Conservation (phyloP, 2,797 vertebrate genomes). For the Rhabdomys pumilio region DNA sequence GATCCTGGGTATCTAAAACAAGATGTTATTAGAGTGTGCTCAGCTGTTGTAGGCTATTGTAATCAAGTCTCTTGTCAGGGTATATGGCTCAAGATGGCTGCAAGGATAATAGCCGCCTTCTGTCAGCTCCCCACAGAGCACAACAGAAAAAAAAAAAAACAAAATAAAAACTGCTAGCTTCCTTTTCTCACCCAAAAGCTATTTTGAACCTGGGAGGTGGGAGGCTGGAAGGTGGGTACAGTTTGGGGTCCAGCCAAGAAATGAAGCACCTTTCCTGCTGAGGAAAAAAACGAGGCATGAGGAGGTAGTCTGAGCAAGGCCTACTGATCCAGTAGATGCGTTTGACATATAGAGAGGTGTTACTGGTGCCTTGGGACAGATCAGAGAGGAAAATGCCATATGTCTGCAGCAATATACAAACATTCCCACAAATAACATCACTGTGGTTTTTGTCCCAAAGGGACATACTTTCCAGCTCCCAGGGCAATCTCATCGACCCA, state of each 20-base stretch:
- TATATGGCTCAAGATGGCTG: too few relatives aligned
- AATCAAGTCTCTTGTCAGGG: too few relatives aligned
- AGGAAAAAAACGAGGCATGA: background rate
- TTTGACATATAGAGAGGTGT: too few relatives aligned
- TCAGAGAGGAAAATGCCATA: background rate
- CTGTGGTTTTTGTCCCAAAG: background rate
- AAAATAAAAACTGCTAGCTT: background rate
- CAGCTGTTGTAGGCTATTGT: too few relatives aligned
- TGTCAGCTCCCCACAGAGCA: background rate
- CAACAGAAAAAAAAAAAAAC: background rate
- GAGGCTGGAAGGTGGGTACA: background rate
- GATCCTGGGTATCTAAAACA: too few relatives aligned
- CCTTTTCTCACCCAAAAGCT: background rate
- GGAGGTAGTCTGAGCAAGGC: too few relatives aligned
- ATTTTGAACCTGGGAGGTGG: background rate
- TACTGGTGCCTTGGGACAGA: background rate
- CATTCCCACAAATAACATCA: background rate
- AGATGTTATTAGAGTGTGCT: too few relatives aligned
- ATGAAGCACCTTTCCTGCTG: background rate
- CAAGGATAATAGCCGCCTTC: too few relatives aligned
- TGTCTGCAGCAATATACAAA: background rate
- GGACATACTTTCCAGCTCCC: fast-evolving
- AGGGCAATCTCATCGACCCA: background rate
- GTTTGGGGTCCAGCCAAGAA: fast-evolving
- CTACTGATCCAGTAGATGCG: background rate